A percentile compares a stretch with the other conserved stretches of the same genome.
phyloP scores from a whole-genome alignment of 2,113 vertebrate species.

The Phaethornis superciliosus region DNA sequence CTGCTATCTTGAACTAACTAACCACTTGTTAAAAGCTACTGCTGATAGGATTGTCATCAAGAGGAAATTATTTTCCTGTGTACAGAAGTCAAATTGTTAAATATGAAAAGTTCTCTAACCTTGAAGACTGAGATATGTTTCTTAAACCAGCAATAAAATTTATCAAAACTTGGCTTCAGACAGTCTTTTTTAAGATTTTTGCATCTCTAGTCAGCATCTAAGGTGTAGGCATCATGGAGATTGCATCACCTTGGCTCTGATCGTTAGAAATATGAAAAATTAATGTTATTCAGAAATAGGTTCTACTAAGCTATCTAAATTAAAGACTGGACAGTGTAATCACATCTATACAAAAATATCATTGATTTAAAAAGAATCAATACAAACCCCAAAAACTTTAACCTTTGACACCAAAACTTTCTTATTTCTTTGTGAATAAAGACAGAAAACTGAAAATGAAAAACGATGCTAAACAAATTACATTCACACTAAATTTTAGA shows the following conservation, averaged over 20 bases:
- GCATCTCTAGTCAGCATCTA: not conserved
- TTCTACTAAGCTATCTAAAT: not conserved
- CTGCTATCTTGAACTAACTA: not conserved
- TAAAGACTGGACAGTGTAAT: not conserved
- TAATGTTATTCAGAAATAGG: not conserved
- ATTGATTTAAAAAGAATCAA: not conserved
- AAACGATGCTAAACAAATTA: not conserved
- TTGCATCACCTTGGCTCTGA: not conserved
- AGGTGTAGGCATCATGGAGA: not conserved
- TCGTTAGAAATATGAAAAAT: not conserved
- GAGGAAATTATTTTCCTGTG: constrained; percentile 19
- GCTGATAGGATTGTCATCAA: constrained; percentile 41
- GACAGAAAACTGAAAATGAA: not conserved
- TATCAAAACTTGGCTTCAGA: not conserved
- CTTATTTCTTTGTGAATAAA: not conserved
- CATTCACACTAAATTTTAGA: not conserved
- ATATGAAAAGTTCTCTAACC: not conserved
- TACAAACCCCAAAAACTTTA: not conserved
- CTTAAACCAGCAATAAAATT: not conserved
- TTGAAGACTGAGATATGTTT: not conserved
- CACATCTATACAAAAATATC: not conserved
- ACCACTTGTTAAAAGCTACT: constrained; percentile 8
- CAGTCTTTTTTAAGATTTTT: not conserved
- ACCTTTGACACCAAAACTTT: not conserved
- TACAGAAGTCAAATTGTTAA: not conserved